These are phyloP conservation scores for Cantharis flavilabris DNA, from an alignment of 2,888 invertebrate species.

Conservation along the genomic window DNA sequence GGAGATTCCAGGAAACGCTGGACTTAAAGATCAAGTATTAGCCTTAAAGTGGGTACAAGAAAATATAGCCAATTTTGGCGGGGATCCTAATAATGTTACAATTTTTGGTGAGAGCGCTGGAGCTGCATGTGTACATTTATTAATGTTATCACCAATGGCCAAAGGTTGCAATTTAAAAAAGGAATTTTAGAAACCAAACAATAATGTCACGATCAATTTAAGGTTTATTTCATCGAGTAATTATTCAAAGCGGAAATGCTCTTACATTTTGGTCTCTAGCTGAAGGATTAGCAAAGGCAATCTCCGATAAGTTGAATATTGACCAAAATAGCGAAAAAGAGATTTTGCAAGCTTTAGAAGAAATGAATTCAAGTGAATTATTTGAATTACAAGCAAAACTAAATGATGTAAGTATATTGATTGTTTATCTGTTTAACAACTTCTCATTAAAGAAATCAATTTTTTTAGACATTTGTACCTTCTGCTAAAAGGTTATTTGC, in stretches of 20 bases:
- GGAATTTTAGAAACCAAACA: too few relatives aligned
- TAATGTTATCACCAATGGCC: constrained; percentile 58
- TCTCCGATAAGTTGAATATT: constrained; percentile 51
- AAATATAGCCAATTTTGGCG: constrained; percentile 58
- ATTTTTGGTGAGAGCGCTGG: constrained; percentile 62
- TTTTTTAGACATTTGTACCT: not conserved
- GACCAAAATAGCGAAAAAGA: constrained; percentile 47
- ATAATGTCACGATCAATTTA: not conserved
- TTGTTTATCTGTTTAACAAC: too few relatives aligned
- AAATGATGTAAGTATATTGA: constrained; percentile 37
- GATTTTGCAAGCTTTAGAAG: constrained; percentile 50
- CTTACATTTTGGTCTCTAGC: constrained; percentile 42
- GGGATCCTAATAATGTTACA: constrained; percentile 59
- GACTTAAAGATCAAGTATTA: constrained; percentile 59
- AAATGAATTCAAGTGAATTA: constrained; percentile 48
- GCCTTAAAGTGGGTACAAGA: constrained; percentile 59
- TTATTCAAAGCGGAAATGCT: constrained; percentile 49
- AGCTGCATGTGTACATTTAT: constrained; percentile 56
- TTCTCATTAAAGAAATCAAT: too few relatives aligned
- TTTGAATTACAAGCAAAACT: constrained; percentile 48
- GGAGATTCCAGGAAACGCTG: constrained; percentile 60
- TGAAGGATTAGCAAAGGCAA: constrained; percentile 45
- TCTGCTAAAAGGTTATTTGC: not conserved
- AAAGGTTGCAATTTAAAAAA: constrained; percentile 39
- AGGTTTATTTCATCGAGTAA: constrained; percentile 50